phyloP scores from a whole-genome alignment of 2,797 vertebrate species.

The Echeneis naucrates region DNA sequence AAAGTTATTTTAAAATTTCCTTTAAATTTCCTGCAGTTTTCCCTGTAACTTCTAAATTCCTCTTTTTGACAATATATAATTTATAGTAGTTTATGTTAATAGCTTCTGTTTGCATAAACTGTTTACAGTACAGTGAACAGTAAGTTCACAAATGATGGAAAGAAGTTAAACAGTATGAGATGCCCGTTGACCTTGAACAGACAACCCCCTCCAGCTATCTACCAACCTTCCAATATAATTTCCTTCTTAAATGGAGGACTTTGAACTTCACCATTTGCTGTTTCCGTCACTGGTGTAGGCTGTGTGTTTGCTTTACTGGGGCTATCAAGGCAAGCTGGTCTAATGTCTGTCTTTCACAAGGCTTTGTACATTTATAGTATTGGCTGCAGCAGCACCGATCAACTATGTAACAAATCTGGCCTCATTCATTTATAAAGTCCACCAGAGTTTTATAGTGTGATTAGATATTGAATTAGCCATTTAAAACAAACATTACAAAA shows the following conservation, averaged over 20 bases:
- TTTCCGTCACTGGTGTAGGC: slow-evolving; percentile 36
- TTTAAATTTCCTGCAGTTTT: no score
- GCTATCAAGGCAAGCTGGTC: slow-evolving; percentile 29
- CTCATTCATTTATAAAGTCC: slow-evolving; percentile 10
- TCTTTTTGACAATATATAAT: neutral
- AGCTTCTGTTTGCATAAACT: slow-evolving; percentile 29
- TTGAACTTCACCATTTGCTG: slow-evolving; percentile 62
- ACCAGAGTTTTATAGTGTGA: slow-evolving; percentile 23
- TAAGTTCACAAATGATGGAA: neutral
- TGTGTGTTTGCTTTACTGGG: slow-evolving; percentile 56
- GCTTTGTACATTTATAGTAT: slow-evolving; percentile 3
- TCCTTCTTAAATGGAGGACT: slow-evolving; percentile 72
- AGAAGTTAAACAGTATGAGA: slow-evolving; percentile 6
- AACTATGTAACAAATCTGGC: slow-evolving; percentile 45
- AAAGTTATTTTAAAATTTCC: neutral
- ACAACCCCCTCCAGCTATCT: neutral
- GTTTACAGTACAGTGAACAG: slow-evolving; percentile 25
- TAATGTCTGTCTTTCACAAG: neutral
- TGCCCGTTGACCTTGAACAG: neutral
- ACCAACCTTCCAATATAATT: slow-evolving; percentile 32
- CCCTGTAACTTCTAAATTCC: no score
- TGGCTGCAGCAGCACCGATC: neutral
- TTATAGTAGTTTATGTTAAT: neutral
- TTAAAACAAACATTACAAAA: slow-evolving; percentile 31
- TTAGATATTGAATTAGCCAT: slow-evolving; percentile 25